Conservation (phyloP, 2,113 vertebrate species). For the Sigmodon hispidus region DNA sequence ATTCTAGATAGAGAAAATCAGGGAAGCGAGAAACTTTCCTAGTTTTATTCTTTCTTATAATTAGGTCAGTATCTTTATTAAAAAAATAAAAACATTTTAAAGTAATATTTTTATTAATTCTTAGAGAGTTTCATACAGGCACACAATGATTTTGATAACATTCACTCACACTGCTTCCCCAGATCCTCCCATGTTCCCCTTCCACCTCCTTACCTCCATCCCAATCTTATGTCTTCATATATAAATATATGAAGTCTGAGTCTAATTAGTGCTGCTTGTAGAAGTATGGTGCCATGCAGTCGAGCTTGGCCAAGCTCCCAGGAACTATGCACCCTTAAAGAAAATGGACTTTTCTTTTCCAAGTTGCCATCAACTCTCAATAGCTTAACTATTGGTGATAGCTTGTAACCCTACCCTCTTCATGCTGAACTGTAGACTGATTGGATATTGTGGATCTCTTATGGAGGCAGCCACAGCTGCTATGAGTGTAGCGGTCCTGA, state of each 20-base stretch:
- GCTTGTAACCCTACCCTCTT: too few relatives aligned
- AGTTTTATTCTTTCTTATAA: constrained; percentile 9
- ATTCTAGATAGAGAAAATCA: neutral
- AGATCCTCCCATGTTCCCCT: neutral
- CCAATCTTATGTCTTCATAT: neutral
- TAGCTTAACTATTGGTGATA: neutral
- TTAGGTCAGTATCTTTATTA: neutral
- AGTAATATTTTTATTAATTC: neutral
- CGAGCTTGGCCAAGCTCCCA: neutral
- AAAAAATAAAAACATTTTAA: neutral
- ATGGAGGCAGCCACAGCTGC: neutral
- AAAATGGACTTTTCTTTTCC: neutral
- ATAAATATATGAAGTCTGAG: too few relatives aligned
- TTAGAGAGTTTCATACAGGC: neutral
- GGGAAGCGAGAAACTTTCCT: neutral
- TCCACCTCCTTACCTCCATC: neutral
- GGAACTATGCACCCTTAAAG: neutral
- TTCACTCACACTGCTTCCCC: neutral
- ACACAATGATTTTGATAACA: neutral
- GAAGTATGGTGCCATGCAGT: neutral
- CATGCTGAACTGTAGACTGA: too few relatives aligned
- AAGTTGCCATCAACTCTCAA: neutral
- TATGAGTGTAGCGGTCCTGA: neutral
- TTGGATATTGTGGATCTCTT: neutral
- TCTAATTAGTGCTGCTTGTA: neutral